Percentiles rank a stretch among this genome's conserved stretches.
Conservation (phyloP, 35 echinoderm and acorn worm species). For the Apostichopus californicus region DNA sequence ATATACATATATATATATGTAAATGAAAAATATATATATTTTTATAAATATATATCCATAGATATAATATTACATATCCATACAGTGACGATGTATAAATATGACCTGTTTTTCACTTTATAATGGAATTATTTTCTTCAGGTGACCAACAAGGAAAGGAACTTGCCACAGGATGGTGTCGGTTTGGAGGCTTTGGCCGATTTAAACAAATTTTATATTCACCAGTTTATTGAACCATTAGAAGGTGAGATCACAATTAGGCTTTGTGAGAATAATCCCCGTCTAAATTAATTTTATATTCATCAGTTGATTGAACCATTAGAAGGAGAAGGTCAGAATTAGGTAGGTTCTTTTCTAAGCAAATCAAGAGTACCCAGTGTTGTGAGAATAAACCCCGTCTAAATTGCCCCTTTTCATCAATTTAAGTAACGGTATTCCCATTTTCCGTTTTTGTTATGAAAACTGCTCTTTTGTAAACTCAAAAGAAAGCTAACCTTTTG, state of each 20-base stretch:
- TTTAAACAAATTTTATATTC: constrained; percentile 4
- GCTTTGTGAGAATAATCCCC: not conserved
- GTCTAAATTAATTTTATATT: not conserved
- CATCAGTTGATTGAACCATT: not conserved
- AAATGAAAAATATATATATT: not conserved
- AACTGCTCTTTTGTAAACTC: too few species aligned
- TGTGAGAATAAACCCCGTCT: not conserved
- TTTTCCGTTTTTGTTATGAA: too few species aligned
- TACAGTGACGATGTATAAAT: not conserved
- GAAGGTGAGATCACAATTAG: not conserved
- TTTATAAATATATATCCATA: not conserved
- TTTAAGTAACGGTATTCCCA: too few species aligned
- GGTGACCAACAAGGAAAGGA: not conserved
- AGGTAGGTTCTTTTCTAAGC: too few species aligned
- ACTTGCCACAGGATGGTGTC: not conserved
- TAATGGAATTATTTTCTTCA: not conserved
- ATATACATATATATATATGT: too few species aligned
- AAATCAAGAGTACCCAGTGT: too few species aligned
- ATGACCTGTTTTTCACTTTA: not conserved
- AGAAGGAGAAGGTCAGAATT: not conserved
- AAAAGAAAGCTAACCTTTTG: too few species aligned
- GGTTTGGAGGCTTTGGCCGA: not conserved
- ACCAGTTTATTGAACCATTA: constrained; percentile 1
- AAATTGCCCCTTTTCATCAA: not conserved
- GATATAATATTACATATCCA: not conserved